Conservation (phyloP, 2,113 vertebrate genomes). For the Embiotoca jacksoni region DNA sequence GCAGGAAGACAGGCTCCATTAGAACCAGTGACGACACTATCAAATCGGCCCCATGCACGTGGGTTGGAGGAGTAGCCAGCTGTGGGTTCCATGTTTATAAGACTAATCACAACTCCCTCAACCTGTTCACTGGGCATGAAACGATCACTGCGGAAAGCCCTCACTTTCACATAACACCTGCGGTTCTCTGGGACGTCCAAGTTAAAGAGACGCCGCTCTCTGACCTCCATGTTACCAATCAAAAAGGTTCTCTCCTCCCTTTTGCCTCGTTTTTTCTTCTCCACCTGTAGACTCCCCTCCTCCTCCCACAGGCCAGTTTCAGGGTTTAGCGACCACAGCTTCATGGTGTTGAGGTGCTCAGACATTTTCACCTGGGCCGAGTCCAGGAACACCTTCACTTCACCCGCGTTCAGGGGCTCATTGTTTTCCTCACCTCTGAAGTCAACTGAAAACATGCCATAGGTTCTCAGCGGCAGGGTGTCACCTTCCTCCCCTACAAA, state of each 20-base stretch:
- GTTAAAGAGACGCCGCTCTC: constrained; percentile 96
- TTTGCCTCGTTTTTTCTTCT: constrained; percentile 86
- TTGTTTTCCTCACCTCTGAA: constrained; percentile 88
- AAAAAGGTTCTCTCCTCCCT: constrained; percentile 95
- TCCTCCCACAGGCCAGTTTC: constrained; percentile 97
- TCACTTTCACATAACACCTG: constrained; percentile 94
- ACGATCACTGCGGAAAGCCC: constrained; percentile 94
- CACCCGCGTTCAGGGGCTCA: constrained; percentile 91
- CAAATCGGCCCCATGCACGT: constrained; percentile 96
- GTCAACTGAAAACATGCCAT: constrained; percentile 98
- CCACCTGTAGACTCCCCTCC: constrained; percentile 89
- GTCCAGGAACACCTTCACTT: constrained; percentile 94
- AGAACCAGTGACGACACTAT: constrained; percentile 92
- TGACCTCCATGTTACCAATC: constrained; percentile 98
- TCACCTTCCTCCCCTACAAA: constrained; percentile 93
- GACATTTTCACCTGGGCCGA: constrained; percentile 92
- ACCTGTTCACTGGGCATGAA: constrained; percentile 95
- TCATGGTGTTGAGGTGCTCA: constrained; percentile 91
- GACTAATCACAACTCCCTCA: constrained; percentile 92
- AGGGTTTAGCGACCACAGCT: constrained; percentile 97
- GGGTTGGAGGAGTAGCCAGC: constrained; percentile 94
- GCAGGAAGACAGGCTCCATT: constrained; percentile 94
- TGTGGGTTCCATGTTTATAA: constrained; percentile 94
- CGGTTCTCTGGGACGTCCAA: constrained; percentile 95
- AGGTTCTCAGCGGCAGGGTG: constrained; percentile 91